A percentile compares a stretch with the other conserved stretches of the same genome.
phyloP scores from a whole-genome alignment of 2,113 vertebrate genomes.

The Beaufortia kweichowensis region DNA sequence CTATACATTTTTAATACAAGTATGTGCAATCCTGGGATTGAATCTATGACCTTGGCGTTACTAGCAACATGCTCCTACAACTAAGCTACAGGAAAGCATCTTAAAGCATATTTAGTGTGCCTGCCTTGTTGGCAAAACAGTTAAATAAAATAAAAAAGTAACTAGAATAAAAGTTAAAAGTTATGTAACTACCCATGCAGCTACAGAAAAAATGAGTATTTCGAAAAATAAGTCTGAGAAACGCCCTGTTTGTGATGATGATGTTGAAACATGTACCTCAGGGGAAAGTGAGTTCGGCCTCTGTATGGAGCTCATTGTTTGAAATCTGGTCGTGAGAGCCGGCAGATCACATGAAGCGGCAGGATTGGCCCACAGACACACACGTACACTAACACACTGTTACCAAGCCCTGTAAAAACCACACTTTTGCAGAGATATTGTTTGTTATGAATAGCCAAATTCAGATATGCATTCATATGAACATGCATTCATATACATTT shows the following conservation, averaged over 20 bases:
- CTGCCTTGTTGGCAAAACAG: too few species aligned
- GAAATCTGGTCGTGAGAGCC: slow-evolving; percentile 52
- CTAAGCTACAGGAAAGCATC: too few species aligned
- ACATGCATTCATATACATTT: too few species aligned
- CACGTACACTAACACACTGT: slow-evolving; percentile 25
- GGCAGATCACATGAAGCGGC: slow-evolving; percentile 47
- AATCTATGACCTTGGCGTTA: too few species aligned
- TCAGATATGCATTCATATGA: neutral
- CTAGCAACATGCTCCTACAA: too few species aligned
- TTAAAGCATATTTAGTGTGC: too few species aligned
- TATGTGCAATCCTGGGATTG: too few species aligned
- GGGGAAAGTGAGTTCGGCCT: slow-evolving; percentile 16
- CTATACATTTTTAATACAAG: too few species aligned
- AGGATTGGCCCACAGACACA: slow-evolving; percentile 19
- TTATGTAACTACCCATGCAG: neutral
- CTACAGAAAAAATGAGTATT: neutral
- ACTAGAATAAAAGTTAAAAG: too few species aligned
- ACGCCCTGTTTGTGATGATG: slow-evolving; percentile 15
- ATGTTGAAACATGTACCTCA: slow-evolving; percentile 44
- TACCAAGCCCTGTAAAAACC: neutral
- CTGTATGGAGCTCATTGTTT: slow-evolving; percentile 55
- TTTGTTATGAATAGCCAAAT: neutral
- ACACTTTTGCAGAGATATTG: neutral
- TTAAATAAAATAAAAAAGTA: too few species aligned
- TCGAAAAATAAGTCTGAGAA: neutral